Evolutionary conservation across 1,140 invertebrate species (phyloP).

Genomic region (Luehdorfia chinensis): DNA sequence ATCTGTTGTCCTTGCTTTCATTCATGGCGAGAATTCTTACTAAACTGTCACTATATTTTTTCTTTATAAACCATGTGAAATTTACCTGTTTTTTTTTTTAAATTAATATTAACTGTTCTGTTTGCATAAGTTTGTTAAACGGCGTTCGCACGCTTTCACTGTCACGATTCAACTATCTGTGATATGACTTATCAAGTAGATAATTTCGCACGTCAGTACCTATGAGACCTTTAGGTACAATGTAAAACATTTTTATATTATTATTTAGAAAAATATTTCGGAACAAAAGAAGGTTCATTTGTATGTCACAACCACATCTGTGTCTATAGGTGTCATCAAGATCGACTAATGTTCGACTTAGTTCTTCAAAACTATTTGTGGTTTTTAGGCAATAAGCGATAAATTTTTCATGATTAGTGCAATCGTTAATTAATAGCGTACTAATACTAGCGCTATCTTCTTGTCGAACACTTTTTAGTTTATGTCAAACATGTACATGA

Average conservation of each 20-base stretch:
- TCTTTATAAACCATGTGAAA: background rate
- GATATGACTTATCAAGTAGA: slow-evolving; percentile 24
- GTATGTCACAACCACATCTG: background rate
- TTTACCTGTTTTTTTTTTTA: slow-evolving; percentile 4
- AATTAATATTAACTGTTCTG: slow-evolving; percentile 15
- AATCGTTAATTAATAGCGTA: slow-evolving; percentile 4
- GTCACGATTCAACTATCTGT: slow-evolving; percentile 24
- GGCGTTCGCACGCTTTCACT: slow-evolving; percentile 14
- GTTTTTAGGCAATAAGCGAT: background rate
- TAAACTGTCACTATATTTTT: slow-evolving; percentile 14
- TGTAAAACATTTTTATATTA: background rate
- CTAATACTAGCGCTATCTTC: too few relatives aligned
- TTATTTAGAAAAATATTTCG: background rate
- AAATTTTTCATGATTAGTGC: background rate
- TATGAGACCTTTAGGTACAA: background rate
- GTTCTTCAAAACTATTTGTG: background rate
- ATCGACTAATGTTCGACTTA: background rate
- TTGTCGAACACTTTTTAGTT: too few relatives aligned
- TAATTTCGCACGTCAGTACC: slow-evolving; percentile 11
- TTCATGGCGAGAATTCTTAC: slow-evolving; percentile 15
- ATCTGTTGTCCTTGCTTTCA: slow-evolving; percentile 15
- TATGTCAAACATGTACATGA: too few relatives aligned
- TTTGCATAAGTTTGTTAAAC: background rate
- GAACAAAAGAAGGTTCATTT: background rate
- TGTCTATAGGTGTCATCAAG: background rate